These are phyloP conservation scores for Gasterosteus nipponicus DNA, from an alignment of 2,113 vertebrate species.

Conservation along the genomic window DNA sequence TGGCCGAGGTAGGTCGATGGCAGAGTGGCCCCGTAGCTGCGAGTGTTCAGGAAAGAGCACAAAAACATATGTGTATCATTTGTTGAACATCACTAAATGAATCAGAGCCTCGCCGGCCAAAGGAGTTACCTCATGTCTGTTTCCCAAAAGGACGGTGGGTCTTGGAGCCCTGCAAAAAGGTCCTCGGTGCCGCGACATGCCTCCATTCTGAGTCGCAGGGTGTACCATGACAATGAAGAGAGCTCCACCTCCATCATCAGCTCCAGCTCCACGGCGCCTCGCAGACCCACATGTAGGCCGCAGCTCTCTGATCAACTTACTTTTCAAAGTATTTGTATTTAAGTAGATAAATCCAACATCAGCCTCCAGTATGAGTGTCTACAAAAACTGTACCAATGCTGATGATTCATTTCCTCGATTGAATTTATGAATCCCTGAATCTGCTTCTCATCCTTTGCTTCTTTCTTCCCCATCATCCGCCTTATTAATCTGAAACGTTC, in stretches of 20 bases:
- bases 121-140: slow-evolving; percentile 13
- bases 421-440: neutral
- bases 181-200: slow-evolving; percentile 91
- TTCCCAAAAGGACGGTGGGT: slow-evolving; percentile 87
- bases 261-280: slow-evolving; percentile 91
- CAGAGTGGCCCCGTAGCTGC: slow-evolving; percentile 8
- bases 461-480: neutral
- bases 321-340: neutral
- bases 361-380: neutral
- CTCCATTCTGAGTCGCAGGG: slow-evolving; percentile 88
- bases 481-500: neutral
- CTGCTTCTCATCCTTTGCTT: neutral
- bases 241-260: slow-evolving; percentile 93
- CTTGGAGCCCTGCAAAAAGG: slow-evolving; percentile 91
- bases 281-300: slow-evolving; percentile 89
- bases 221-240: slow-evolving; percentile 87
- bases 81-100: neutral
- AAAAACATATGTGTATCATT: neutral
- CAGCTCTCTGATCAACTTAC: slow-evolving; percentile 9
- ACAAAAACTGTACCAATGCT: neutral
- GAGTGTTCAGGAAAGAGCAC: slow-evolving; percentile 7
- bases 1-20: slow-evolving; percentile 85
- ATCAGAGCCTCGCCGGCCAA: neutral
- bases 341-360: neutral
- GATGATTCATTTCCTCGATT: neutral